Conservation (phyloP, 2,888 invertebrate species). For the Achlya flavicornis region DNA sequence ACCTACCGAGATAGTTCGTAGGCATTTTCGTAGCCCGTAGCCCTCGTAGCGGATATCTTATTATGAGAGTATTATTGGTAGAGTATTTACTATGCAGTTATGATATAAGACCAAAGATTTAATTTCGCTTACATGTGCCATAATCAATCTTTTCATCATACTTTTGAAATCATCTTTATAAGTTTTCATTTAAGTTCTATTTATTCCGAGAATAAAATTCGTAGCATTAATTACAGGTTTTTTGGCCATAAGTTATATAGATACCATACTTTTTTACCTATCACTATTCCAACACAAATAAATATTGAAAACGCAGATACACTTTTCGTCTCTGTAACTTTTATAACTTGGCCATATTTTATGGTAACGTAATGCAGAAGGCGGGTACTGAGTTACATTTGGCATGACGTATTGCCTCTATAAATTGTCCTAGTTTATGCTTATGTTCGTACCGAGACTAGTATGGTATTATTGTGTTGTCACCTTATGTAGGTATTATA, state of each 20-base stretch:
- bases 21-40: neutral
- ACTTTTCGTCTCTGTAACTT: neutral
- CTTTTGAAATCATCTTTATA: no score
- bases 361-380: conserved; percentile 20
- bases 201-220: no score
- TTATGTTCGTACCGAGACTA: conserved; percentile 16
- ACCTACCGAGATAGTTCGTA: neutral
- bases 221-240: no score
- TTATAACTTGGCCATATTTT: conserved; percentile 16
- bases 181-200: no score
- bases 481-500: neutral
- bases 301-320: neutral
- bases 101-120: no score
- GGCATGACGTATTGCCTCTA: conserved; percentile 28
- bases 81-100: no score
- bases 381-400: conserved; percentile 23
- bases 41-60: neutral
- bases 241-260: neutral
- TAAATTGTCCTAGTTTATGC: conserved; percentile 27
- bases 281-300: neutral
- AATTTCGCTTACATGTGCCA: no score
- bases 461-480: neutral
- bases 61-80: no score
- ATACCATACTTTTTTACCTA: neutral
- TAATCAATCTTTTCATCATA: no score